Conservation (phyloP, 2,113 vertebrate species). For the Oenanthe oenanthe region DNA sequence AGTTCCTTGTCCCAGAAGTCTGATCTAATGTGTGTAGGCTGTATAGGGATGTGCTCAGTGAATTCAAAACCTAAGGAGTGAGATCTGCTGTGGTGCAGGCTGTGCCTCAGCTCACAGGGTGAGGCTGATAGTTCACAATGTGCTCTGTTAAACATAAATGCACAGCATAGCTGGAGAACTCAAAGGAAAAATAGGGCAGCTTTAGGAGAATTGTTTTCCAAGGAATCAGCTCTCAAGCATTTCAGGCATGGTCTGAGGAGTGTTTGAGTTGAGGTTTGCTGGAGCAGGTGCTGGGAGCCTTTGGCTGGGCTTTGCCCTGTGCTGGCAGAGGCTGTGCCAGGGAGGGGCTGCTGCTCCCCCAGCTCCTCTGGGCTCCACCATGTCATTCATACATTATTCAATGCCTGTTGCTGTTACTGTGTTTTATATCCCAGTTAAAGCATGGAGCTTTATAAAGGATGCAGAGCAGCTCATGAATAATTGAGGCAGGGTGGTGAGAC, state of each 20-base stretch:
- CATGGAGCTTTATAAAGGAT: slow-evolving; percentile 37
- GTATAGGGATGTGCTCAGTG: fast-evolving
- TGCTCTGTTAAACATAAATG: fast-evolving
- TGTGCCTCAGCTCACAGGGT: not conserved
- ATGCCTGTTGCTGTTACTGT: not conserved
- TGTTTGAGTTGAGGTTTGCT: not conserved
- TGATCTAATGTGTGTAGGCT: fast-evolving
- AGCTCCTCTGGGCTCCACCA: not conserved
- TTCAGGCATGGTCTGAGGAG: not conserved
- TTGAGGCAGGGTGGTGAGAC: not conserved
- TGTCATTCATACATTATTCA: slow-evolving; percentile 11
- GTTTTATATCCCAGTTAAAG: slow-evolving; percentile 23
- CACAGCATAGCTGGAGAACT: not conserved
- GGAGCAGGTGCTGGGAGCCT: not conserved
- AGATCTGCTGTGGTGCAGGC: fast-evolving
- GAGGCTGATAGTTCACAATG: fast-evolving
- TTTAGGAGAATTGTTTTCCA: not conserved
- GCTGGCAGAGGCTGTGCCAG: not conserved
- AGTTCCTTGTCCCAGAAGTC: not conserved
- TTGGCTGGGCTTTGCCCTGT: not conserved
- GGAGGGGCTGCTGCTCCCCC: not conserved
- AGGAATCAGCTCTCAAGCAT: not conserved
- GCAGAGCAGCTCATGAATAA: slow-evolving; percentile 25
- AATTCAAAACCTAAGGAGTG: too few species aligned
- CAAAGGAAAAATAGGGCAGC: not conserved